Evolutionary conservation across 2,797 vertebrate genomes (phyloP), one percentile per base, ranked within the genome.

Genomic region (Iguana delicatissima): DNA sequence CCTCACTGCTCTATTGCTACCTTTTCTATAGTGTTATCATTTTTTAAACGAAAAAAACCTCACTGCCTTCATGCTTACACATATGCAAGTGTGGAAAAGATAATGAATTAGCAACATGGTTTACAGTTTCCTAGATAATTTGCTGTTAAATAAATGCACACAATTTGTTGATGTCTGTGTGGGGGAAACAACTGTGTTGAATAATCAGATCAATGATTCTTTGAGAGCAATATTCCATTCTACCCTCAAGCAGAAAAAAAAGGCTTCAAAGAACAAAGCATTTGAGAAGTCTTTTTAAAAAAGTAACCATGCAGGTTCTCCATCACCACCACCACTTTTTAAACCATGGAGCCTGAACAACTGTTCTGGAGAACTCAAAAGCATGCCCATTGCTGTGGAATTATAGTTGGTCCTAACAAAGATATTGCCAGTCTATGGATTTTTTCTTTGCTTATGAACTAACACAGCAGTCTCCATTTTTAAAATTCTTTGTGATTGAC

Each of bases 191-290:
- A 50, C 42, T 26, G 50, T 29, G 4, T 14, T 50, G 24, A 79
- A 50, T 29, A 80, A 55, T 52, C 32, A 55, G 32, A 81, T 1
- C 57, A 52, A 22, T 22, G 50, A 12, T 62, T 84, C 38, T 29
- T 64, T 35, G 42, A 46, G 59, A 69, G 13, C 62, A 84, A 69
- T 69, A 84, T 84, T 84, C 62, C 26, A 85, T 73, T 85, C n/a
- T 50, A n/a, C 29, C 14, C 24, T 55, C 50, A 81, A 16, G 26
- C 46, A 73, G 13, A 16, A 16, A 16, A 85, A 64, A 73, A 22
- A 73, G 6, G 46, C 18, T 73, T 72, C 22, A 73, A 52, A 55
- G 32, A 57, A 26, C 46, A 73, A 55, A 85, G 32, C 20, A 55
- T 6, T 46, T 42, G 35, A 24, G 64, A 29, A 24, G 24, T 67